phyloP scores from a whole-genome alignment of 2,797 vertebrate genomes.

The Crenichthys baileyi region DNA sequence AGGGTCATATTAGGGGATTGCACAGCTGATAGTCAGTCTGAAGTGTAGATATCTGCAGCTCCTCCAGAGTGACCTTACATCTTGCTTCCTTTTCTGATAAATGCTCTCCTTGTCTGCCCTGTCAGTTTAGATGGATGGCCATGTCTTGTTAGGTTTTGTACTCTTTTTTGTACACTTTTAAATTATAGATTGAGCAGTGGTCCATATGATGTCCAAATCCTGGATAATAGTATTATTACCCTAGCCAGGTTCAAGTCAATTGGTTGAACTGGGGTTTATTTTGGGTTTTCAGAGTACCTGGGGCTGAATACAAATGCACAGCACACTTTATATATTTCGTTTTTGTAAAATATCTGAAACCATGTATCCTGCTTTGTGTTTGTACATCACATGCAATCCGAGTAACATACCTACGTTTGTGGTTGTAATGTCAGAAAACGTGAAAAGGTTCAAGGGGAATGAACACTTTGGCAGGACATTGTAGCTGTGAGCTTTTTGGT shows the following conservation, averaged over 20 bases:
- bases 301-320: neutral
- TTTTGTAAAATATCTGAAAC: neutral
- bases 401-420: neutral
- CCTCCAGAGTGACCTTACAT: too few species aligned
- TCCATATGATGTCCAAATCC: neutral
- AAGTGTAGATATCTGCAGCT: too few species aligned
- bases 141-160: too few species aligned
- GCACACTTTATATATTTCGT: neutral
- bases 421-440: neutral
- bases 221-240: neutral
- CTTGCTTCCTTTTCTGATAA: too few species aligned
- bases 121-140: too few species aligned
- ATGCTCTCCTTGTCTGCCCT: too few species aligned
- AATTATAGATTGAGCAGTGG: neutral
- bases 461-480: neutral
- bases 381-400: neutral
- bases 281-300: neutral
- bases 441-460: neutral
- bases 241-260: neutral
- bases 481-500: constrained; percentile 19
- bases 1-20: too few species aligned
- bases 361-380: neutral
- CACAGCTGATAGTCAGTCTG: too few species aligned
- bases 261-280: neutral
- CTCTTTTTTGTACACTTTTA: neutral